Evolutionary conservation across 2,797 vertebrate species (phyloP).

Genomic region (Oceanodroma leucorhoa): DNA sequence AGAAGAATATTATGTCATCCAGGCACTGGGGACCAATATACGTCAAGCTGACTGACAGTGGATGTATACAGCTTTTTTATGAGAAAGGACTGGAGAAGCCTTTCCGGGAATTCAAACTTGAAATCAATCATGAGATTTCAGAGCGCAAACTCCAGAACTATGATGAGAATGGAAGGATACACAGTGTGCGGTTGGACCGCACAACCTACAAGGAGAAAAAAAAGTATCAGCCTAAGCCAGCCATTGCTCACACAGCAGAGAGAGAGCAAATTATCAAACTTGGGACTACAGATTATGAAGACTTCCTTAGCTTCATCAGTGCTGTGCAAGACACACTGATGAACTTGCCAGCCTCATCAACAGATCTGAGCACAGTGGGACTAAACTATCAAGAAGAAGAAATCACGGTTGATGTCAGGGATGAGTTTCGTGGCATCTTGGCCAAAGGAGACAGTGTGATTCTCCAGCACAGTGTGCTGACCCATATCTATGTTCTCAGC

Average conservation of each 20-base stretch:
- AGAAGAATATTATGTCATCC: constrained; percentile 93
- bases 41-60: constrained; percentile 77
- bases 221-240: constrained; percentile 86
- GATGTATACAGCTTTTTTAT: constrained; percentile 84
- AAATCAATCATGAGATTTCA: constrained; percentile 83
- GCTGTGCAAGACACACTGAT: constrained; percentile 81
- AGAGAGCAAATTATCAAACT: constrained; percentile 86
- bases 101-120: constrained; percentile 85
- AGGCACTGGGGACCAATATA: constrained; percentile 91
- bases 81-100: constrained; percentile 88
- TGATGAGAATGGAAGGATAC: constrained; percentile 85
- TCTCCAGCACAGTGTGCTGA: constrained; percentile 81
- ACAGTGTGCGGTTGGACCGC: constrained; percentile 84
- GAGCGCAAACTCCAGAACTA: constrained; percentile 88
- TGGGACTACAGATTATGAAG: constrained; percentile 83
- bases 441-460: constrained; percentile 79
- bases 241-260: constrained; percentile 80
- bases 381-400: constrained; percentile 85
- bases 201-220: constrained; percentile 86
- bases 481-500: constrained; percentile 81
- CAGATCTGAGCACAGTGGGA: constrained; percentile 77
- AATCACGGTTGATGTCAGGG: constrained; percentile 84
- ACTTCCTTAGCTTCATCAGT: constrained; percentile 84
- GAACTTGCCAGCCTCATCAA: constrained; percentile 72
- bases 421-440: constrained; percentile 83